Percentiles rank a stretch among this genome's conserved stretches.
phyloP scores from a whole-genome alignment of 2,797 vertebrate genomes.

The Lagocephalus sceleratus region DNA sequence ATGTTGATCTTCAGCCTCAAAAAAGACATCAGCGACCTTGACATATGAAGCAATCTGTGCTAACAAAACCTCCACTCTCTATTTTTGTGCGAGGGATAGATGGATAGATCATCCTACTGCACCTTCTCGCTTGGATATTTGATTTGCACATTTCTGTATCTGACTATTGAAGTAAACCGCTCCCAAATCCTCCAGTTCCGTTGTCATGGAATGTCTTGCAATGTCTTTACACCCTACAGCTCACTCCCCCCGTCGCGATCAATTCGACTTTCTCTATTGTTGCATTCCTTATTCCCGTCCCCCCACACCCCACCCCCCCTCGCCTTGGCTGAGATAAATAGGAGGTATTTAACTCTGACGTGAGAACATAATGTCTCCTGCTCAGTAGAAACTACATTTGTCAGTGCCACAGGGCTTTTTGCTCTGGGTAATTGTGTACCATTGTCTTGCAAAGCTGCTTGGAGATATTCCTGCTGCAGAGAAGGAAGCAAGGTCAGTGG shows the following conservation, averaged over 20 bases:
- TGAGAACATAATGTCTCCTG: conserved; percentile 73
- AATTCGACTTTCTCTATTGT: conserved; percentile 44
- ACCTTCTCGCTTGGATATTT: conserved; percentile 37
- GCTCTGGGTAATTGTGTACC: conserved; percentile 70
- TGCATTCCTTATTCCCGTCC: conserved; percentile 24
- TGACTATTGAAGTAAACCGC: conserved; percentile 52
- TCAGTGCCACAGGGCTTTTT: conserved; percentile 75
- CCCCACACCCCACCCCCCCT: too few species aligned
- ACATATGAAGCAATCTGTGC: too few species aligned
- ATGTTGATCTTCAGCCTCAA: conserved; percentile 1
- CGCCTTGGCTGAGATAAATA: conserved; percentile 70
- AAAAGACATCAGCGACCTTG: not conserved
- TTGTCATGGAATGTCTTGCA: conserved; percentile 74
- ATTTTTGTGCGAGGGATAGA: conserved; percentile 37
- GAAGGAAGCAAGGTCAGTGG: conserved; percentile 48
- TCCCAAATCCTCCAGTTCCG: conserved; percentile 55
- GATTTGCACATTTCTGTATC: conserved; percentile 48
- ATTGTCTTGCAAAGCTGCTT: conserved; percentile 71
- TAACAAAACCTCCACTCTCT: not conserved
- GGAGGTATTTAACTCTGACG: conserved; percentile 75
- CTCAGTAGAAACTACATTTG: conserved; percentile 79
- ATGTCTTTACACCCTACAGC: conserved; percentile 51
- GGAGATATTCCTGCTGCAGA: conserved; percentile 64
- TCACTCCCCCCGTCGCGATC: conserved; percentile 50
- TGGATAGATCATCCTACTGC: conserved; percentile 44